Evolutionary conservation across 2,797 vertebrate genomes (phyloP).

Genomic region (Myripristis murdjan): DNA sequence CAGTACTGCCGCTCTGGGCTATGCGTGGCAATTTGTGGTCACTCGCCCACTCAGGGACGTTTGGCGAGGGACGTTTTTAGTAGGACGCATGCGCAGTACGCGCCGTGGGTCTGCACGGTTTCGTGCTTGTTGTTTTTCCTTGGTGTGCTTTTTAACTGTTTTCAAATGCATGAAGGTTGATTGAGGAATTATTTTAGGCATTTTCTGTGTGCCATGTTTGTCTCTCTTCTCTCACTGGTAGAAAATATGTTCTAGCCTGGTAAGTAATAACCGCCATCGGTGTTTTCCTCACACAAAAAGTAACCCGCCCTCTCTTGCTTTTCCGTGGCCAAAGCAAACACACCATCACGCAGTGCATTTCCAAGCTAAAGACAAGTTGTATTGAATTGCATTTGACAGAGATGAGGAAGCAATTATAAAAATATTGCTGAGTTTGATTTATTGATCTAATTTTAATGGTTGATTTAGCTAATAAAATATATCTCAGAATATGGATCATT

Average conservation of each 20-base stretch:
- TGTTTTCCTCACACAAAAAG: conserved; percentile 33
- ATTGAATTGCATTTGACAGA: background rate
- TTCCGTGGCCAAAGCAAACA: conserved; percentile 30
- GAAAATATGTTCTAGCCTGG: conserved; percentile 97
- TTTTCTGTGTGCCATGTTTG: conserved; percentile 80
- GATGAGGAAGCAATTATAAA: no score
- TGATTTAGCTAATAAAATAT: no score
- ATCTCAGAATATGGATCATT: no score
- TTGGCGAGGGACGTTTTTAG: no score
- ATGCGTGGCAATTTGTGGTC: no score
- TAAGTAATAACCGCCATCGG: conserved; percentile 88
- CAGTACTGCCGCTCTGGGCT: no score
- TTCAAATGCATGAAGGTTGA: conserved; percentile 55
- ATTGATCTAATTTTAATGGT: no score
- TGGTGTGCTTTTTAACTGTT: conserved; percentile 37
- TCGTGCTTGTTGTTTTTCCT: background rate
- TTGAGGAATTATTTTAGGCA: conserved; percentile 69
- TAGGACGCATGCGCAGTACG: no score
- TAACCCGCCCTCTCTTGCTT: conserved; percentile 32
- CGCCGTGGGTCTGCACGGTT: no score
- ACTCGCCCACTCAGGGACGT: no score
- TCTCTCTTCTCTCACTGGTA: conserved; percentile 91
- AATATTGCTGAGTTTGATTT: no score
- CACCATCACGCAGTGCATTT: conserved; percentile 76
- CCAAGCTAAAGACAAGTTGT: no score